phyloP scores from a whole-genome alignment of 2,797 vertebrate genomes.

The Tenualosa thibaudeaui region DNA sequence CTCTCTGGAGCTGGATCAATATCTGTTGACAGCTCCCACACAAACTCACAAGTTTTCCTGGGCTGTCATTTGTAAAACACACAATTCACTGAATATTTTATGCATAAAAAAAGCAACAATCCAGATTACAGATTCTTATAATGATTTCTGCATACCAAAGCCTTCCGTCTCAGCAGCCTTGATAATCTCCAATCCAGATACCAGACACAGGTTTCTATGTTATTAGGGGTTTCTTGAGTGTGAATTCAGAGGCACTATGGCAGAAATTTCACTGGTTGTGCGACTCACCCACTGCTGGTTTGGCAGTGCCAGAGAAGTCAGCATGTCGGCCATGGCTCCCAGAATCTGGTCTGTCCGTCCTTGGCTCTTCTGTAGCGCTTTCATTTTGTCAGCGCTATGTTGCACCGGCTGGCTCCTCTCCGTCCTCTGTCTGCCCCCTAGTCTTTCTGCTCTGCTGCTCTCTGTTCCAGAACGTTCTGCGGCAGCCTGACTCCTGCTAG shows the following conservation, averaged over 20 bases:
- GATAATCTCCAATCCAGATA: background rate
- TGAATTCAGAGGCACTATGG: background rate
- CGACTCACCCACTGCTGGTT: constrained; percentile 85
- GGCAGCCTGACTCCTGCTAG: constrained; percentile 47
- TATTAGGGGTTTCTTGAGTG: background rate
- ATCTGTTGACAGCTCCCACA: constrained; percentile 21
- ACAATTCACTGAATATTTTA: background rate
- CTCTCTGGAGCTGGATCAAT: background rate
- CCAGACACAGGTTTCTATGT: background rate
- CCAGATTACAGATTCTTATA: background rate
- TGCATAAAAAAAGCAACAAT: background rate
- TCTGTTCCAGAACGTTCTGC: constrained; percentile 55
- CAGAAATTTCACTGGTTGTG: constrained; percentile 11
- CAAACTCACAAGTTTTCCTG: constrained; percentile 17
- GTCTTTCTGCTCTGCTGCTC: constrained; percentile 23
- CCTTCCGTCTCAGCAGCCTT: background rate
- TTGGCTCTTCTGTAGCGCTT: constrained; percentile 78
- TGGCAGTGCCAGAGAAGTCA: constrained; percentile 85
- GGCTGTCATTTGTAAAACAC: background rate
- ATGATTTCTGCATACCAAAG: background rate
- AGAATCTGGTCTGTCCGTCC: constrained; percentile 90
- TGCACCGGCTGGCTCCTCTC: constrained; percentile 21
- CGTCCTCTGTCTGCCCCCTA: constrained; percentile 29
- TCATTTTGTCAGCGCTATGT: constrained; percentile 60
- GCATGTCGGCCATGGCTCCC: constrained; percentile 88